Base-by-base conservation (phyloP, 2,888 invertebrate species). In the Synanthedon formicaeformis region DNA sequence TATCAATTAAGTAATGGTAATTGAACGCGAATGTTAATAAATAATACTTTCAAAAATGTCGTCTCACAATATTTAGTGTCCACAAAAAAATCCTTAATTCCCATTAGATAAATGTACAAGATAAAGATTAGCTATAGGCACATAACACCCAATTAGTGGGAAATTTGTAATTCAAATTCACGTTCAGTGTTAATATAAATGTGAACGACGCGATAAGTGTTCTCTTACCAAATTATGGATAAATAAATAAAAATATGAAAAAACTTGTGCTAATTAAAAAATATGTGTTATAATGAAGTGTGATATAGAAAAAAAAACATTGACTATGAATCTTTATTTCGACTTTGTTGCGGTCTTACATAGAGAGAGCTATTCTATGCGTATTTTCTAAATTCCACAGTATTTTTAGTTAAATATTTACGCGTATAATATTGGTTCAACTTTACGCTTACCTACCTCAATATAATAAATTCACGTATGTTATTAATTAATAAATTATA, bases 121-220 rank as follows among this genome's bases (percentile, higher is more conserved):
- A 79, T 78, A 75, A 69, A 59, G 57, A 64, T 65, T 67, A 67
- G 67, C 64, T 66, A 60, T 59, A 34, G 34, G 60, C 66, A 66
- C 69, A 67, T 77, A 78, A 76, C 78, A 78, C 75, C 70, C 72
- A 75, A 81, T 81, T 79, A 77, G 72, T 63, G 62, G 58, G 56
- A 55, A 66, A 73, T 76, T 74, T 73, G 70, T 70, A 62, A 70
- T 75, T 71, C 62, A 70, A 72, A 71, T 75, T 60, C 58, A 62
- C 16, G 41, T 51, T 23, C 23, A 51, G 40, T 12, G 41, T 41
- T 11, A 40, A 16, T 53, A 54, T 50, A 52, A 53, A 65, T 65
- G 66, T 68, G 65, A 73, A 66, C 54, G 67, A 64, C 66, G 67
- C 57, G 57, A 61, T 67, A 69, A 67, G 61, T 55, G 54, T 56